These are phyloP conservation scores for Lucinisca nassula DNA, from an alignment of 2,888 invertebrate species.

Conservation along the genomic window DNA sequence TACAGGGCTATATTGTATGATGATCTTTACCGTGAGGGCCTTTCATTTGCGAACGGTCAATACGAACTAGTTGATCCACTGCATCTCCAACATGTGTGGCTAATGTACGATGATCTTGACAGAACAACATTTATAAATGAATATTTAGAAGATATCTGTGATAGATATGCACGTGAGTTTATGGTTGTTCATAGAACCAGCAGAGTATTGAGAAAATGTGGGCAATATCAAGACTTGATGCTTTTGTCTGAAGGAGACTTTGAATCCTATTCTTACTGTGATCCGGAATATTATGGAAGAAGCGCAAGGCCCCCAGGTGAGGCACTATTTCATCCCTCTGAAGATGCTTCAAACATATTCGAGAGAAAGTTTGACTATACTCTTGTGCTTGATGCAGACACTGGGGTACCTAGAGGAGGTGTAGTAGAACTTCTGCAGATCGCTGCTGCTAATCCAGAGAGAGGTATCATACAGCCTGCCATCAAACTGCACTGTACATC, in stretches of 20 bases:
- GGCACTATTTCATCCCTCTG: conserved; percentile 80
- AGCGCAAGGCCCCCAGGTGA: conserved; percentile 76
- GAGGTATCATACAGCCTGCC: conserved; percentile 83
- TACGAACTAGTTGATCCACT: conserved; percentile 74
- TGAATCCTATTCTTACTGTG: conserved; percentile 81
- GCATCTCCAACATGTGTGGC: conserved; percentile 79
- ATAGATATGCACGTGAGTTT: conserved; percentile 80
- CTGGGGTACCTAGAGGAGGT: conserved; percentile 77
- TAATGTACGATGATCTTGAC: conserved; percentile 75
- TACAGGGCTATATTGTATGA: conserved; percentile 80
- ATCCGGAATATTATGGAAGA: conserved; percentile 75
- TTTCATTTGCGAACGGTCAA: conserved; percentile 76
- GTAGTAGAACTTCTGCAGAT: conserved; percentile 79
- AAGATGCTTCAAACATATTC: conserved; percentile 81
- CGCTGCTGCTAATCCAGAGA: conserved; percentile 82
- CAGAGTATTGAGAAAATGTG: conserved; percentile 82
- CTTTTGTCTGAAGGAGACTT: conserved; percentile 81
- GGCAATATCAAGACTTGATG: conserved; percentile 85
- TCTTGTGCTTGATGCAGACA: conserved; percentile 83
- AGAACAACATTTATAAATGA: conserved; percentile 76
- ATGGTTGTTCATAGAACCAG: conserved; percentile 82
- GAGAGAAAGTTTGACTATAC: conserved; percentile 82
- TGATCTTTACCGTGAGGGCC: conserved; percentile 79
- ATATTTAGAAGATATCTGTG: conserved; percentile 81
- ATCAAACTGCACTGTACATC: conserved; percentile 78